Evolutionary conservation across 2,888 invertebrate species (phyloP), one percentile per base, ranked within the genome.

Genomic region (Argyra leucocephala): DNA sequence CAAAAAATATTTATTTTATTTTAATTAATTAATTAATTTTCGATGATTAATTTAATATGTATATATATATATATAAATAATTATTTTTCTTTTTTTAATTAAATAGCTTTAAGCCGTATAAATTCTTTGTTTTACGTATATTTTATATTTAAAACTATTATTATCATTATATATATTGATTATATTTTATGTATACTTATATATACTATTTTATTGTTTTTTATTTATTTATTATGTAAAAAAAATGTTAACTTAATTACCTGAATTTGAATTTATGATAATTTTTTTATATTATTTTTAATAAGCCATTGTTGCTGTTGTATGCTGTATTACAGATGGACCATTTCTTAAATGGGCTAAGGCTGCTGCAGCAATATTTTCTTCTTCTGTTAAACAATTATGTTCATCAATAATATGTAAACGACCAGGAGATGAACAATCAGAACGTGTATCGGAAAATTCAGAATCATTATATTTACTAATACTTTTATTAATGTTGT

Each of bases 261-360:
- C 48, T 48, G 48, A 48, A 48, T 48, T 18, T 5, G 31, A 10
- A 10, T 31, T 10, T 12, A 31, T 4, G 31, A 6, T 31, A 31
- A 6, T 31, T 2, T 6, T 7, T 6, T 31, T 31, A 6, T 7
- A 31, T 31, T 18, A 2, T 3, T 18, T 15, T 59, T 59, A 59
- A 59, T 23, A 59, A 23, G 23, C 59, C 59, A 59, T 59, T 59
- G 59, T 59, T 59, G 59, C 59, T 23, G 22, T 22, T 10, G 80
- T 80, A 70, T 80, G 80, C 69, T 78, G 78, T 65, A 80, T 80
- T 69, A 80, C 80, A n/a, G 80, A 80, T 62, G 80, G 76, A 66
- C 80, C 80, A 70, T 79, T 78, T 23, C 80, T 72, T 23, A 80
- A 69, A 70, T 80, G 78, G 3, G 80, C 78, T 57, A 80, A 68